Base-by-base conservation (phyloP, 2,888 invertebrate species). In the Drosophila formosana region DNA sequence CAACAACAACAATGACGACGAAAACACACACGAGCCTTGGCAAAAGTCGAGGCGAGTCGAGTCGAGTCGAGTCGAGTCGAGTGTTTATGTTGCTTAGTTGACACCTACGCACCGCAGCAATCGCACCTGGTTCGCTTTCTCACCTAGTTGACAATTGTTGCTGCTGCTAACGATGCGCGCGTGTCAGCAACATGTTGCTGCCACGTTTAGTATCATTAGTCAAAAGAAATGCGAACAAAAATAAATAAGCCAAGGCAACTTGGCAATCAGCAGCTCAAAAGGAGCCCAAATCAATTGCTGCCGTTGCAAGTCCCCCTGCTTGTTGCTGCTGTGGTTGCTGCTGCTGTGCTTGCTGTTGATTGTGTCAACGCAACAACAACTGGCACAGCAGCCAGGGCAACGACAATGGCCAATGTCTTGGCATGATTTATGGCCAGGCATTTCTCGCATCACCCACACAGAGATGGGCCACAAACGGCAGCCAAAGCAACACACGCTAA, bases 271-370 rank as follows among this genome's bases (percentile, higher is more conserved):
- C 79, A 77, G 74, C 72, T 77, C 73, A 70, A 82, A 84, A 83
- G 85, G 77, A 83, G 88, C 86, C 90, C 90, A 88, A 90, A 90
- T 90, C 90, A 90, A 90, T 90, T 90, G 88, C 87, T 80, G 80
- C 80, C 55, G 63, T 47, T 66, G 60, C 41, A 34, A 50, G 46
- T 26, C n/a, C 46, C 45, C 23, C 28, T 47, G 39, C 49, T 43
- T 50, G 50, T 4, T 50, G 72, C 57, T 60, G 67, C 43, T 62
- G 63, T 47, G n/a, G n/a, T n/a, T n/a, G 64, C 47, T 71, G 58
- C 8, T 61, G 73, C 39, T 66, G 66, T 18, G 18, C 1, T 49
- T 60, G 66, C 26, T 64, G 75, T 66, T 73, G 74, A 61, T 74
- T 77, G 68, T 68, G 70, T 71, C 63, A 66, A 69, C 66, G 66